Evolutionary conservation across 2,888 invertebrate genomes (phyloP).

Genomic region (Orthonevra nobilis): DNA sequence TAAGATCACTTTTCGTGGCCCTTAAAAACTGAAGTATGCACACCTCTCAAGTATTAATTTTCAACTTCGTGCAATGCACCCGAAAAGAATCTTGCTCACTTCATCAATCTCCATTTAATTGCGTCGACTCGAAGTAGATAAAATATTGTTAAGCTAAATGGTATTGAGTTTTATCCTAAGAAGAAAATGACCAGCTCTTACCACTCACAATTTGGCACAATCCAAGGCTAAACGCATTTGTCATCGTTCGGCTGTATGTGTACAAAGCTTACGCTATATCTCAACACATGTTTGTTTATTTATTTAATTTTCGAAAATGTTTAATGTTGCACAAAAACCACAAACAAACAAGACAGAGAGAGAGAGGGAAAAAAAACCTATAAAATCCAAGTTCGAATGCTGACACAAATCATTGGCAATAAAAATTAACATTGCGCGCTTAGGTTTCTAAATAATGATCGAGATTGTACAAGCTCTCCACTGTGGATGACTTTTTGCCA

Average conservation of each 20-base stretch:
- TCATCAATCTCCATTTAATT: neutral
- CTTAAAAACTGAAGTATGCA: no score
- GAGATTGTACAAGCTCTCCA: conserved; percentile 25
- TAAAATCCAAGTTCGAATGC: conserved; percentile 37
- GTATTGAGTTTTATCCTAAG: conserved; percentile 1
- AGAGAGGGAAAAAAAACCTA: conserved; percentile 25
- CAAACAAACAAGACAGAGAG: no score
- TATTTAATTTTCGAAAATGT: conserved; percentile 28
- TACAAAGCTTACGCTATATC: neutral
- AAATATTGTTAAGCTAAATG: neutral
- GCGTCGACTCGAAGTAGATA: neutral
- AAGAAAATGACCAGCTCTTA: neutral
- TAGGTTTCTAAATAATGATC: conserved; percentile 32
- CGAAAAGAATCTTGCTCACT: conserved; percentile 4
- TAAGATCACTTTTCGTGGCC: no score
- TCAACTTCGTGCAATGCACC: conserved; percentile 11
- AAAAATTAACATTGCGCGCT: conserved; percentile 36
- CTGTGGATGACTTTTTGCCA: neutral
- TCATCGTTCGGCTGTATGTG: conserved; percentile 11
- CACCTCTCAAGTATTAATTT: no score
- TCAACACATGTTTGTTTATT: conserved; percentile 27
- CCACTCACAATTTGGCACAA: conserved; percentile 29
- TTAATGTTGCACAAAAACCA: conserved; percentile 26
- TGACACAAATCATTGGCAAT: conserved; percentile 55
- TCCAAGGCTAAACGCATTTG: conserved; percentile 29